A percentile compares a stretch with the other conserved stretches of the same genome.
phyloP scores from a whole-genome alignment of 2,888 invertebrate genomes.

The Xylota sylvarum region DNA sequence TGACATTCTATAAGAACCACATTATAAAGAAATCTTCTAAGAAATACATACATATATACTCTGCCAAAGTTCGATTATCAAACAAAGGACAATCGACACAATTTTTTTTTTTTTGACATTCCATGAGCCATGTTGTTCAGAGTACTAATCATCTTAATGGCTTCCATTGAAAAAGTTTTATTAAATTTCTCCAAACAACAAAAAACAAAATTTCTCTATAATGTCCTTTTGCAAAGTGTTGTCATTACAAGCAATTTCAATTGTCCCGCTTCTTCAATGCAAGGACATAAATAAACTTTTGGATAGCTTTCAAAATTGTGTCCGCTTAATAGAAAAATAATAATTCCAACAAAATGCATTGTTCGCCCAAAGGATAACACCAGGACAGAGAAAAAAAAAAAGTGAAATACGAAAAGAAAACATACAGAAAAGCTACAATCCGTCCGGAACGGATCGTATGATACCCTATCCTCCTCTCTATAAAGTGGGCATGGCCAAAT shows the following conservation, averaged over 20 bases:
- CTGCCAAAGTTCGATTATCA: conserved; percentile 13
- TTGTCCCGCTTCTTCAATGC: neutral
- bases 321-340: conserved; percentile 64
- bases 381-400: neutral
- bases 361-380: conserved; percentile 2
- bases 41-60: neutral
- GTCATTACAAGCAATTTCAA: conserved; percentile 39
- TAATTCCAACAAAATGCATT: conserved; percentile 27
- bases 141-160: conserved; percentile 63
- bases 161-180: conserved; percentile 58
- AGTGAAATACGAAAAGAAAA: too few species aligned
- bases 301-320: conserved; percentile 60
- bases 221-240: conserved; percentile 52
- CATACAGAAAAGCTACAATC: too few species aligned
- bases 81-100: conserved; percentile 29
- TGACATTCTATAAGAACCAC: neutral
- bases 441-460: too few species aligned
- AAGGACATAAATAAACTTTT: conserved; percentile 58
- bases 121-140: conserved; percentile 19
- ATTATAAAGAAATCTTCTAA: conserved; percentile 27
- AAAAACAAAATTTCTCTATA: conserved; percentile 31
- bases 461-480: too few species aligned
- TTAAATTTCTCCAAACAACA: conserved; percentile 40
- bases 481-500: too few species aligned
- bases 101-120: conserved; percentile 13